A percentile compares a stretch with the other conserved stretches of the same genome.
Conservation (phyloP, 2,888 invertebrate species). For the Drosophila tripunctata region DNA sequence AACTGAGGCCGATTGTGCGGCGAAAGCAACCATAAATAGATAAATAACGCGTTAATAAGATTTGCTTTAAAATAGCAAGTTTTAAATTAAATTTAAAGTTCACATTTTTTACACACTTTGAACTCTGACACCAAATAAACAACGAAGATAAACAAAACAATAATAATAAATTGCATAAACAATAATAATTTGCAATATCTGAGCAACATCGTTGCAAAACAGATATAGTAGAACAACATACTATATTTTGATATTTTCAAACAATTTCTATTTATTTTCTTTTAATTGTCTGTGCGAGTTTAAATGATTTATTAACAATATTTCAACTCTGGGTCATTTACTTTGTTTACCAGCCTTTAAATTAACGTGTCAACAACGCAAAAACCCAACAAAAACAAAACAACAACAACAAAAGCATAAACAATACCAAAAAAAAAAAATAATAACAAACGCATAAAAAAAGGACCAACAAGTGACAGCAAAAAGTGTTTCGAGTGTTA, state of each 20-base stretch:
- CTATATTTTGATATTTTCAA: not conserved
- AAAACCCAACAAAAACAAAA: slow-evolving; percentile 7
- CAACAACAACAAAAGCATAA: not conserved
- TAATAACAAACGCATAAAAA: slow-evolving; percentile 5
- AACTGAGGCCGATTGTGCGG: slow-evolving; percentile 84
- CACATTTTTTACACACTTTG: not conserved
- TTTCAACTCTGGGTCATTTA: slow-evolving; percentile 42
- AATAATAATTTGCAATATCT: slow-evolving; percentile 4
- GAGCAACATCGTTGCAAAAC: not conserved
- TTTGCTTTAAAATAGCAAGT: not conserved
- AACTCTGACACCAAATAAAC: not conserved
- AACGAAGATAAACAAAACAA: not conserved
- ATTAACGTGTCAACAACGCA: slow-evolving; percentile 58
- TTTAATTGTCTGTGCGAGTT: slow-evolving; percentile 28
- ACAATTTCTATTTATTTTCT: slow-evolving; percentile 22
- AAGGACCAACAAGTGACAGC: slow-evolving; percentile 29
- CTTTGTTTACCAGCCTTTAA: slow-evolving; percentile 54
- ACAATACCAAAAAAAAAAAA: slow-evolving; percentile 11
- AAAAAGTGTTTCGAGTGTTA: slow-evolving; percentile 63
- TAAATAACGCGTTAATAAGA: not conserved
- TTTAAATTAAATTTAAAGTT: not conserved
- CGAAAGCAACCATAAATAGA: slow-evolving; percentile 36
- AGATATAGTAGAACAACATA: no score
- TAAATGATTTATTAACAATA: slow-evolving; percentile 57
- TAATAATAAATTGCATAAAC: not conserved